These are phyloP conservation scores for Amorpha juglandis DNA, from an alignment of 2,888 invertebrate genomes.

Conservation along the genomic window DNA sequence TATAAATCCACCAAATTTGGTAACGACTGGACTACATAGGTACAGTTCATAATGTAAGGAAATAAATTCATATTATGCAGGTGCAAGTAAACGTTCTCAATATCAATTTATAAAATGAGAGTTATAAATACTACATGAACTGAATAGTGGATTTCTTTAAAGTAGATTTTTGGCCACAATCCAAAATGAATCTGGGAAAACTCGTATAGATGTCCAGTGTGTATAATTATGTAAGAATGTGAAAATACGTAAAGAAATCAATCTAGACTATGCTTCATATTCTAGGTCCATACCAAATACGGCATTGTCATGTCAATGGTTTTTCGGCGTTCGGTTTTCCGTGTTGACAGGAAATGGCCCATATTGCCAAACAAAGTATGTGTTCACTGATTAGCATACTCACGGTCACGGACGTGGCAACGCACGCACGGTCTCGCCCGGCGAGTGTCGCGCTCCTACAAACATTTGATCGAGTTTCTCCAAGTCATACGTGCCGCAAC, in stretches of 20 bases:
- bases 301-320: conserved; percentile 39
- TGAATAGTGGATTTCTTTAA: not conserved
- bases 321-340: conserved; percentile 62
- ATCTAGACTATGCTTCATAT: conserved; percentile 36
- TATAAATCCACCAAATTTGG: no score
- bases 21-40: no score
- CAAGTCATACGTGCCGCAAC: conserved; percentile 58
- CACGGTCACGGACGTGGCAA: conserved; percentile 56
- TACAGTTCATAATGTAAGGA: no score
- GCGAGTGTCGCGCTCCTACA: conserved; percentile 36
- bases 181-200: not conserved
- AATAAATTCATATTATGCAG: no score
- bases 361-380: conserved; percentile 62
- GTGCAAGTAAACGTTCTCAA: not conserved
- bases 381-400: conserved; percentile 57
- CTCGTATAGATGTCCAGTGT: not conserved
- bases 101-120: not conserved
- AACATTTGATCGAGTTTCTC: conserved; percentile 57
- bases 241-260: conserved; percentile 30
- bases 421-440: conserved; percentile 41
- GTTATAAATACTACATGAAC: not conserved
- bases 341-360: conserved; percentile 66
- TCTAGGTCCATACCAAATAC: conserved; percentile 42
- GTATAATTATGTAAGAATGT: conserved; percentile 20
- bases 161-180: not conserved